These are phyloP conservation scores for Melanerpes aurifrons DNA, from an alignment of 2,113 vertebrate species.

Conservation along the genomic window DNA sequence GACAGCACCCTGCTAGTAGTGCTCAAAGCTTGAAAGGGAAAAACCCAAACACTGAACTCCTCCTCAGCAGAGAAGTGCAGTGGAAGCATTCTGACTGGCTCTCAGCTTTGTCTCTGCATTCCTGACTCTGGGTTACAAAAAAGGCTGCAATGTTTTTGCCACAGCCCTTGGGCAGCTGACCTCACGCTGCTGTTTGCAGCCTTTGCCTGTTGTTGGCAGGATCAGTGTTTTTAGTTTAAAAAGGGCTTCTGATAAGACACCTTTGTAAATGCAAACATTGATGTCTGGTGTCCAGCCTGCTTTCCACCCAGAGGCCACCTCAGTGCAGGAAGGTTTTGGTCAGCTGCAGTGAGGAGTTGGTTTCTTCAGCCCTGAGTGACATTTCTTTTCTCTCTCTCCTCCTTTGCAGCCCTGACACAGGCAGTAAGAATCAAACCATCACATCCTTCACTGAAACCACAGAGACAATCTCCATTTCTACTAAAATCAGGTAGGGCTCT, in stretches of 20 bases:
- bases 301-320: background rate
- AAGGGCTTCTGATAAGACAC: background rate
- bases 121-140: background rate
- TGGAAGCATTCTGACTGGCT: background rate
- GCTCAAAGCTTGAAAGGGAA: background rate
- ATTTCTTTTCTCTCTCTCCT: background rate
- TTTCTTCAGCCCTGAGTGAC: background rate
- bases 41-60: background rate
- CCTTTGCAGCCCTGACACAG: slow-evolving; percentile 1
- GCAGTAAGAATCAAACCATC: background rate
- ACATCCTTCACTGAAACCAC: background rate
- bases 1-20: background rate
- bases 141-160: background rate
- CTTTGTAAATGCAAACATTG: background rate
- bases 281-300: background rate
- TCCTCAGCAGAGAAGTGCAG: background rate
- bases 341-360: background rate
- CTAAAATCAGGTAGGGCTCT: slow-evolving; percentile 25
- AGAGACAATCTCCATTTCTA: background rate
- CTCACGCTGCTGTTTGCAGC: background rate
- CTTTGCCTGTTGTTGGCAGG: background rate
- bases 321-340: background rate
- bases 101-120: background rate
- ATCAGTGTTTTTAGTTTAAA: background rate
- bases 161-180: background rate